A percentile compares a stretch with the other conserved stretches of the same genome.
phyloP scores from a whole-genome alignment of 2,797 vertebrate species.

The Tadarida brasiliensis region DNA sequence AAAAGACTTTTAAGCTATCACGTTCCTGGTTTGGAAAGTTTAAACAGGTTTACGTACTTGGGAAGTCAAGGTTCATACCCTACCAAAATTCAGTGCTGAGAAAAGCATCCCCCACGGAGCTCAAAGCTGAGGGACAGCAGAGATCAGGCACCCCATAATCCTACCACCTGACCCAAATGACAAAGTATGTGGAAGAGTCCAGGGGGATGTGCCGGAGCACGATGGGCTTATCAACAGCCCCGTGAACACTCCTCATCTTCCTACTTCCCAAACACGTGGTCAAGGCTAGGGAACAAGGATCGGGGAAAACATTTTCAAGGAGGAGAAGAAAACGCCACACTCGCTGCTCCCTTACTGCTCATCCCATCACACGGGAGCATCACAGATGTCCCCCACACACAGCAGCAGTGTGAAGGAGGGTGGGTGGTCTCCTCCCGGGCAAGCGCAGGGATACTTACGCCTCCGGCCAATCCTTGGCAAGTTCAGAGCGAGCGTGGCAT shows the following conservation, averaged over 20 bases:
- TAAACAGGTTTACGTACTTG: constrained; percentile 8
- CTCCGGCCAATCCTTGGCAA: neutral
- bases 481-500: neutral
- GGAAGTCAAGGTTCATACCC: neutral
- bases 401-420: too few species aligned
- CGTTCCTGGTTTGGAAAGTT: neutral
- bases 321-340: neutral
- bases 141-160: neutral
- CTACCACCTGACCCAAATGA: neutral
- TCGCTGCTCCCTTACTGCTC: neutral
- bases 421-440: neutral
- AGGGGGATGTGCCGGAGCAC: neutral
- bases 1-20: constrained; percentile 14
- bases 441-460: accelerated
- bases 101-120: neutral
- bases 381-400: neutral
- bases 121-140: neutral
- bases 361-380: neutral
- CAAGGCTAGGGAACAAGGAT: neutral
- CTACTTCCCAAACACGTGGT: neutral
- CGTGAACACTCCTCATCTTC: neutral
- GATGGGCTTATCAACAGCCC: too few species aligned
- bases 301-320: neutral
- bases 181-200: neutral
- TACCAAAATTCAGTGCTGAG: neutral